phyloP scores from a whole-genome alignment of 2,797 vertebrate species.

The Cercopithecus petaurista region DNA sequence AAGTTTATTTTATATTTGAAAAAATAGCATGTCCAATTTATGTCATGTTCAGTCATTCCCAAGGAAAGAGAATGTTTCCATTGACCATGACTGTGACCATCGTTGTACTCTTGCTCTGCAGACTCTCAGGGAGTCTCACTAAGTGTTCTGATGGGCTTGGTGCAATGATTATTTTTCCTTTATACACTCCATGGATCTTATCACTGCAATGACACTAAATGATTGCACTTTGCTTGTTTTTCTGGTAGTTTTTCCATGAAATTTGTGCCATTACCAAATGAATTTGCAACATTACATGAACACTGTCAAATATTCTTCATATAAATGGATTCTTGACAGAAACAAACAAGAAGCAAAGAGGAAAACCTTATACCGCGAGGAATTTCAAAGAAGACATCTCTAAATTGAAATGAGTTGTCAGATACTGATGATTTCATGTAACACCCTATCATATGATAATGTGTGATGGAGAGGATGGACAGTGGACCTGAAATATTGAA shows the following conservation, averaged over 20 bases:
- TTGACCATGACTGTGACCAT: background rate
- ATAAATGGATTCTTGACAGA: conserved; percentile 16
- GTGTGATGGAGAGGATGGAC: background rate
- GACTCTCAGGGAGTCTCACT: background rate
- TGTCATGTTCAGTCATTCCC: background rate
- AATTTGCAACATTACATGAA: conserved; percentile 10
- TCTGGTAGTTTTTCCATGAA: background rate
- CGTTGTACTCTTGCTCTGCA: background rate
- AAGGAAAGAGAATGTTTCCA: background rate
- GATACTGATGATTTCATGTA: background rate
- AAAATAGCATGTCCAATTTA: background rate
- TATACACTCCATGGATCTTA: background rate
- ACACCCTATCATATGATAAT: background rate
- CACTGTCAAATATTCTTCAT: background rate
- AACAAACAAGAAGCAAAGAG: background rate
- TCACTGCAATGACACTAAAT: background rate
- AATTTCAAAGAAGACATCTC: background rate
- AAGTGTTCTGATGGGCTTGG: background rate
- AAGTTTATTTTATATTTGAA: conserved; percentile 42
- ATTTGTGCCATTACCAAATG: background rate
- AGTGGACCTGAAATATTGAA: background rate
- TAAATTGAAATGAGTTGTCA: conserved; percentile 35
- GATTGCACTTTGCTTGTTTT: background rate
- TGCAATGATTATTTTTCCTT: background rate
- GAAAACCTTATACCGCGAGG: background rate